Evolutionary conservation across 2,113 vertebrate species (phyloP), one percentile per base, ranked within the genome.

Genomic region (Eulemur rufifrons): DNA sequence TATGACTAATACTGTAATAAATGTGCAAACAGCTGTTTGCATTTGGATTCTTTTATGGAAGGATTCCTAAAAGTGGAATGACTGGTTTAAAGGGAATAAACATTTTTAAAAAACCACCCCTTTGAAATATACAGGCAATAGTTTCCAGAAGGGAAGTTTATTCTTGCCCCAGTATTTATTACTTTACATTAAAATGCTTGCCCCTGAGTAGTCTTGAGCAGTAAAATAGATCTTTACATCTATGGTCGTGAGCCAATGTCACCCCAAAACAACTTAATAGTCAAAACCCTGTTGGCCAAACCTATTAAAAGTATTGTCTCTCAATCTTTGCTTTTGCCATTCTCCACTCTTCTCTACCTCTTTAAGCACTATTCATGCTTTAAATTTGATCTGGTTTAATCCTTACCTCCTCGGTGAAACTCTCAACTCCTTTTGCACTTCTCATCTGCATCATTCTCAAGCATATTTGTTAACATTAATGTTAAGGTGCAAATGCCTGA

Each of bases 321-420:
- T 4, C 13, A 17, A 2, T 0, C 42, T 94, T 97, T 6, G 37
- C 66, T 85, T 93, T 45, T 25, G n/a, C 34, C 9, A 73, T 76
- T 5, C 18, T 64, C 9, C 37, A 34, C 56, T 92, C 63, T 80
- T 68, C 45, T 73, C 50, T 93, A 56, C 64, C 25, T n/a, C 63
- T 94, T 89, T 61, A n/a, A 63, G 39, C 32, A 21, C 68, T 93
- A 15, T 63, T 88, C 68, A 54, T 87, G 73, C 52, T 39, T 37
- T 39, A 73, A 91, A 18, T n/a, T 34, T 20, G 86, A 59, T 71
- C 90, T 82, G 73, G 39, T 68, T 94, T 29, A 80, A 95, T 74
- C 77, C 50, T 95, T 61, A 0, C 0, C 52, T 91, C 77, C 7
- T 25, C 25, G 9, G 6, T 1, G 0, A 95, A 90, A 76, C 29